Base-by-base conservation (phyloP, 2,113 vertebrate species). In the Periophthalmus modestus region DNA sequence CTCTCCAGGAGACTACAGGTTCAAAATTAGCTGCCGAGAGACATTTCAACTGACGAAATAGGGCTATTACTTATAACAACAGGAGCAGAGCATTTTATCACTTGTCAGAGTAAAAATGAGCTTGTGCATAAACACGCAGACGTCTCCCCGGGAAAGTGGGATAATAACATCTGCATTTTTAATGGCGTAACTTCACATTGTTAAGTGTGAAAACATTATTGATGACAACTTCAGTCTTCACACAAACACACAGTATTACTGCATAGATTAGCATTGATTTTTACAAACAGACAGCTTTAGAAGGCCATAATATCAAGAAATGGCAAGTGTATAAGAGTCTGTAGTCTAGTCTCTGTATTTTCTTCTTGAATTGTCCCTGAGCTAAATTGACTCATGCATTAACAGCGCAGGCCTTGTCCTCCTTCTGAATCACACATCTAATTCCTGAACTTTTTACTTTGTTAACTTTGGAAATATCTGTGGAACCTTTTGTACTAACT, bases 101-200 rank as follows among this genome's bases (percentile, higher is more conserved):
- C 59, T 46, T 39, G 19, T 69, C 73, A 55, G n/a, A 24, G n/a
- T 5, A 13, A 63, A 55, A 81, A 81, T 34, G 1, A 72, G 33
- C 68, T 71, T 62, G 18, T 24, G 48, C n/a, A 63, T 72, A 80
- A 87, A 79, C 74, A 74, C 52, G 69, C 71, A 57, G 58, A 72
- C 58, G 73, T 18, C 74, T 72, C 34, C 48, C 13, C 2, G 23
- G 46, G 57, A 81, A 82, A 84, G 72, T 80, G 50, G 73, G 77
- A 58, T 87, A 83, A 85, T 87, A 73, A 71, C 76, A 47, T 84
- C 66, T 80, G 52, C 76, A 85, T 83, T 86, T 87, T 83, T 86
- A 83, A 88, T 86, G 78, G 65, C 12, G 74, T 71, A 76, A 66
- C 21, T 57, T 52, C 39, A 50, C 67, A 72, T 79, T 58, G 55